Conservation (phyloP, 1,140 invertebrate genomes). For the Leptinotarsa undecemlineata region DNA sequence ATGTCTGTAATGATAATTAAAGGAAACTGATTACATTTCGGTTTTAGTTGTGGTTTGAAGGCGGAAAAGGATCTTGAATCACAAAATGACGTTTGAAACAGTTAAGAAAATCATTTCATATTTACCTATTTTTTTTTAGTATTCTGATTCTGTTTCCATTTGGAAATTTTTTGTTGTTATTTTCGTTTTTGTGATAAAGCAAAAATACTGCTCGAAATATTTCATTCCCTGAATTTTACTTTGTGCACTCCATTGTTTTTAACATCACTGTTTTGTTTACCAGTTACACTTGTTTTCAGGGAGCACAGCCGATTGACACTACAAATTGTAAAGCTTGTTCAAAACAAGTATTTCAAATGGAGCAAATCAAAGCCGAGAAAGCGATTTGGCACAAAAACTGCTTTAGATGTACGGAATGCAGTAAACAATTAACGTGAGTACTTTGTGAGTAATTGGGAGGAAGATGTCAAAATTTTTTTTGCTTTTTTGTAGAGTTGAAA, state of each 20-base stretch:
- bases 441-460: not conserved
- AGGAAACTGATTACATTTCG: not conserved
- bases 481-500: slow-evolving; percentile 73
- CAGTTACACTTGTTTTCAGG: slow-evolving; percentile 31
- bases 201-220: too few species aligned
- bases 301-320: slow-evolving; percentile 57
- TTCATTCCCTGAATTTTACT: too few species aligned
- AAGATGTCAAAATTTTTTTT: slow-evolving; percentile 11
- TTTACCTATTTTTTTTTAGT: too few species aligned
- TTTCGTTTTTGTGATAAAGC: too few species aligned
- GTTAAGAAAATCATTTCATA: too few species aligned
- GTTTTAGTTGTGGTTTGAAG: not conserved
- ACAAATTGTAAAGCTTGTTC: slow-evolving; percentile 77
- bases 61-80: not conserved
- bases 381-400: slow-evolving; percentile 89
- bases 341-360: slow-evolving; percentile 93
- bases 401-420: slow-evolving; percentile 87
- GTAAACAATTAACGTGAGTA: slow-evolving; percentile 82
- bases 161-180: too few species aligned
- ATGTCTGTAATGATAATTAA: not conserved
- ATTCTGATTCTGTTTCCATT: too few species aligned
- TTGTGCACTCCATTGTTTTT: too few species aligned
- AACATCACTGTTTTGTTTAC: too few species aligned
- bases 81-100: too few species aligned
- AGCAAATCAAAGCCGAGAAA: slow-evolving; percentile 86